Evolutionary conservation across 1,140 invertebrate species (phyloP).

Genomic region (Kradibia gibbosae): DNA sequence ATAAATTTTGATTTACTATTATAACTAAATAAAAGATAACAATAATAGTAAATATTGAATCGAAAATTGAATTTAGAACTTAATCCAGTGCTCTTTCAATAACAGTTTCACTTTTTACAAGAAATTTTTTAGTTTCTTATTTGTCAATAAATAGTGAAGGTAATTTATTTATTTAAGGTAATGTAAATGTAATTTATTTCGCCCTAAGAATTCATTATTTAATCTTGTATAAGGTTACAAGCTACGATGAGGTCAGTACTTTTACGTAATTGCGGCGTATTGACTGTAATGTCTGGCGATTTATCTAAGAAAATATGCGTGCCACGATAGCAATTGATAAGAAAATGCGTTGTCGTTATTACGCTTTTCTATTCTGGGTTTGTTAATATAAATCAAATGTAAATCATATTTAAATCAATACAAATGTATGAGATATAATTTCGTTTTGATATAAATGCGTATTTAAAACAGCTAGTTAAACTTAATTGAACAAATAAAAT

Average conservation of each 20-base stretch:
- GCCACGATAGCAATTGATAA: conserved; percentile 33
- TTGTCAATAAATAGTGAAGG: neutral
- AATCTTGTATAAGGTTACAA: conserved; percentile 21
- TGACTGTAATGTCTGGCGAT: conserved; percentile 34
- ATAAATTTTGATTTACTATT: no score
- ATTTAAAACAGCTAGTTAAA: neutral
- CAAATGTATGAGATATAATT: neutral
- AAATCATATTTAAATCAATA: conserved; percentile 14
- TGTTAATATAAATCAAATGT: conserved; percentile 18
- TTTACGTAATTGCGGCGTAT: conserved; percentile 41
- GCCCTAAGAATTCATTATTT: neutral
- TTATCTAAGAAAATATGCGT: conserved; percentile 32
- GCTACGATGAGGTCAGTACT: conserved; percentile 28
- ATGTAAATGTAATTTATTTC: neutral
- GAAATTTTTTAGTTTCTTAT: no score
- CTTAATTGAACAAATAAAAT: conserved; percentile 1
- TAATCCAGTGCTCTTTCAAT: no score
- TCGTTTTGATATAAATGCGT: neutral
- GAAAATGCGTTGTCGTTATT: conserved; percentile 28
- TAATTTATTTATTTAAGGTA: conserved; percentile 7
- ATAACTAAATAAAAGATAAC: no score
- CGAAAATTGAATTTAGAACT: no score
- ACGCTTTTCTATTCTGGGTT: conserved; percentile 6
- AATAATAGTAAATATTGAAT: no score
- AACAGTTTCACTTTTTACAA: no score